These are phyloP conservation scores for Pheucticus melanocephalus DNA, from an alignment of 2,113 vertebrate species.

Conservation along the genomic window DNA sequence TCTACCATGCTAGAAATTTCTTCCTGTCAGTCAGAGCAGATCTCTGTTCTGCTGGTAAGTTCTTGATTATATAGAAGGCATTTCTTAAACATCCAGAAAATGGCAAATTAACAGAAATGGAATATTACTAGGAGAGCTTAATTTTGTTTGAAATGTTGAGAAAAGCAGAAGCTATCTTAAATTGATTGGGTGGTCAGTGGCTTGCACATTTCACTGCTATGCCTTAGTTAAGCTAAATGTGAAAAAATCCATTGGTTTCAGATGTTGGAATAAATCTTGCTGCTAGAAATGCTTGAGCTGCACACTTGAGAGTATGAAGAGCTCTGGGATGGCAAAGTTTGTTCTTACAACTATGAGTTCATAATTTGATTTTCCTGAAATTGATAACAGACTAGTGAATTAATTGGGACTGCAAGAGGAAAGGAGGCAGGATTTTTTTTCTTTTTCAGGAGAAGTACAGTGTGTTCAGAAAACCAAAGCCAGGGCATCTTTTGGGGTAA, in stretches of 20 bases:
- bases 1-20: background rate
- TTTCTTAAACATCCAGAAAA: background rate
- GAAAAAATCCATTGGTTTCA: background rate
- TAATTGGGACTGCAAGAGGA: background rate
- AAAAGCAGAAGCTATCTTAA: background rate
- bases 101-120: background rate
- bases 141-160: background rate
- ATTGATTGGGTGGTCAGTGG: background rate
- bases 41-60: background rate
- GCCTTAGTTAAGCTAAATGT: background rate
- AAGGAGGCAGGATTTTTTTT: background rate
- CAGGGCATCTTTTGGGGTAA: background rate
- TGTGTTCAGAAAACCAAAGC: background rate
- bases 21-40: background rate
- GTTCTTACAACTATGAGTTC: background rate
- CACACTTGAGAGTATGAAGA: background rate
- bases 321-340: background rate
- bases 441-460: background rate
- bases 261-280: background rate
- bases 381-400: background rate
- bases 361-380: background rate
- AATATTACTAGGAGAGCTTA: background rate
- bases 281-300: background rate
- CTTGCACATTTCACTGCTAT: background rate
- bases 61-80: background rate